These are phyloP conservation scores for Drosophila siamana DNA, from an alignment of 2,888 invertebrate genomes.

Conservation along the genomic window DNA sequence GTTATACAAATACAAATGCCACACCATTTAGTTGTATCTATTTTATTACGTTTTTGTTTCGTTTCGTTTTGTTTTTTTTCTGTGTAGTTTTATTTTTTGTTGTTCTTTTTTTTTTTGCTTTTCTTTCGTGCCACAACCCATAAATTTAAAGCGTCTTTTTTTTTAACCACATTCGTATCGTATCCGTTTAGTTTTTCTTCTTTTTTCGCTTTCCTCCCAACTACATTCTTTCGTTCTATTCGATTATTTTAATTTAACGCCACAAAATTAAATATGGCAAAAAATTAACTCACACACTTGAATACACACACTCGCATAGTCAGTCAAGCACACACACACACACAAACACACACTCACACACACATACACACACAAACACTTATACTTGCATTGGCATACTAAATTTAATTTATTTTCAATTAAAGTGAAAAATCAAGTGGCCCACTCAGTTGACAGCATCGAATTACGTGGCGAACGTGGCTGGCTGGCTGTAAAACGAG, in stretches of 20 bases:
- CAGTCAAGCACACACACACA: not conserved
- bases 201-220: not conserved
- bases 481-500: slow-evolving; percentile 30
- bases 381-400: slow-evolving; percentile 1
- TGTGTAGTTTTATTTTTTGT: slow-evolving; percentile 1
- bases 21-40: slow-evolving; percentile 28
- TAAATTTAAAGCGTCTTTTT: slow-evolving; percentile 54
- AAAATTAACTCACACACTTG: slow-evolving; percentile 5
- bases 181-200: slow-evolving; percentile 7
- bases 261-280: slow-evolving; percentile 68
- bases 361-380: not conserved
- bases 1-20: slow-evolving; percentile 40
- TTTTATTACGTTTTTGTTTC: slow-evolving; percentile 13
- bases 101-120: slow-evolving; percentile 5
- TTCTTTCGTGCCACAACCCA: slow-evolving; percentile 62
- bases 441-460: slow-evolving; percentile 42
- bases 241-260: slow-evolving; percentile 63
- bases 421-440: slow-evolving; percentile 51
- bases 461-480: slow-evolving; percentile 23
- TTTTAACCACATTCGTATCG: slow-evolving; percentile 19
- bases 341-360: not conserved
- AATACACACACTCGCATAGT: too few species aligned
- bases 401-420: slow-evolving; percentile 67
- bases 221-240: slow-evolving; percentile 37
- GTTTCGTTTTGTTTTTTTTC: not conserved